A percentile compares a stretch with the other conserved stretches of the same genome.
Evolutionary conservation across 2,888 invertebrate species (phyloP).

Genomic region (Drosophila mayaguana): DNA sequence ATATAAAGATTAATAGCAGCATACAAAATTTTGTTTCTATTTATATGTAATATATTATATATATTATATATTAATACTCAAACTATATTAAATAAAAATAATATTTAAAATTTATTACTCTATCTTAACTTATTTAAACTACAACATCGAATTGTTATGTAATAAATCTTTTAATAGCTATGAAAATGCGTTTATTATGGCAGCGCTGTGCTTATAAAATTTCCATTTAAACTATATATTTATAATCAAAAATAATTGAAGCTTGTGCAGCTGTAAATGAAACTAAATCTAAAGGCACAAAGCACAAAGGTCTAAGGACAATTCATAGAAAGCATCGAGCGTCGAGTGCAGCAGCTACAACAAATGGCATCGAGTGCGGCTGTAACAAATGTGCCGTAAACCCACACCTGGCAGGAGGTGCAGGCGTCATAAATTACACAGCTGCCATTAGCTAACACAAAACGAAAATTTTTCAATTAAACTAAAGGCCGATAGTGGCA

Average conservation of each 20-base stretch:
- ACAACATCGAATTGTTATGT: neutral
- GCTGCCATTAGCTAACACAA: constrained; percentile 69
- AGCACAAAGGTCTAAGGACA: neutral
- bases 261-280: constrained; percentile 1
- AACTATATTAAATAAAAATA: too few species aligned
- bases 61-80: too few species aligned
- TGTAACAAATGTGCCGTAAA: neutral
- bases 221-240: neutral
- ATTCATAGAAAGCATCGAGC: neutral
- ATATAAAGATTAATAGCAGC: too few species aligned
- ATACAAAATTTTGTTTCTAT: too few species aligned
- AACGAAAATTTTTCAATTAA: constrained; percentile 75
- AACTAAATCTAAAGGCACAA: constrained; percentile 26
- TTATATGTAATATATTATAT: too few species aligned
- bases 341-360: neutral
- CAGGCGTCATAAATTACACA: constrained; percentile 64
- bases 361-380: constrained; percentile 12
- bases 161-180: too few species aligned
- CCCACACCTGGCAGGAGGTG: constrained; percentile 10
- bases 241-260: neutral
- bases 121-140: too few species aligned
- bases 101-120: too few species aligned
- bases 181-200: neutral
- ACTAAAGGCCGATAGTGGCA: constrained; percentile 66
- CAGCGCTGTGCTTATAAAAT: neutral